These are phyloP conservation scores for Melanotus villosus DNA, from an alignment of 2,888 invertebrate genomes.

Conservation along the genomic window DNA sequence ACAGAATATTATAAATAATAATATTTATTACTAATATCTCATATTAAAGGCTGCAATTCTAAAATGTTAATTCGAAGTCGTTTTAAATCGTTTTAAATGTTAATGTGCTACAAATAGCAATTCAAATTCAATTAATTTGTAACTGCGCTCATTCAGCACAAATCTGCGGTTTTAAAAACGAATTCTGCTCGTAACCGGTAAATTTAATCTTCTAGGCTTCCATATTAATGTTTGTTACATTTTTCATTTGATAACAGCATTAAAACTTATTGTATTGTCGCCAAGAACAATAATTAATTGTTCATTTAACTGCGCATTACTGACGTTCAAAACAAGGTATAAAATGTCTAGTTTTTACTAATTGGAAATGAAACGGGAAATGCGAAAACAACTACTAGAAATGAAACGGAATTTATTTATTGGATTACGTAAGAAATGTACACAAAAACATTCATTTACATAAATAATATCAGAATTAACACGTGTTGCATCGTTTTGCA, in stretches of 20 bases:
- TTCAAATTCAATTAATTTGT: not conserved
- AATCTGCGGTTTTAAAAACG: not conserved
- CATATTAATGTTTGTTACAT: not conserved
- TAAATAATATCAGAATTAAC: not conserved
- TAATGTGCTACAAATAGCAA: not conserved
- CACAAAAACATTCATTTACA: not conserved
- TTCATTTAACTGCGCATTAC: not conserved
- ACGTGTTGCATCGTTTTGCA: not conserved
- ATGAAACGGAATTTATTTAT: not conserved
- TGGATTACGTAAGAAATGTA: not conserved
- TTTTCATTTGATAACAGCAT: not conserved
- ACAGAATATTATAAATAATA: not conserved
- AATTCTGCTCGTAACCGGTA: not conserved
- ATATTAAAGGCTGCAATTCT: too few species aligned
- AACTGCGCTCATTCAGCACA: not conserved
- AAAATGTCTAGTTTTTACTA: not conserved
- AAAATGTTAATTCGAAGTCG: too few species aligned
- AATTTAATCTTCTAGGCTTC: not conserved
- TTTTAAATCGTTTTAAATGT: not conserved
- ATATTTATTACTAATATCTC: not conserved
- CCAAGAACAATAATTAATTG: too few species aligned
- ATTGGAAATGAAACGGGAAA: not conserved
- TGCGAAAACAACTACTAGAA: not conserved
- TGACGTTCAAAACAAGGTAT: not conserved
- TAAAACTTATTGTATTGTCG: not conserved